Percentiles rank a stretch among this genome's conserved stretches.
Evolutionary conservation across 2,113 vertebrate species (phyloP).

Genomic region (Nipponia nippon): DNA sequence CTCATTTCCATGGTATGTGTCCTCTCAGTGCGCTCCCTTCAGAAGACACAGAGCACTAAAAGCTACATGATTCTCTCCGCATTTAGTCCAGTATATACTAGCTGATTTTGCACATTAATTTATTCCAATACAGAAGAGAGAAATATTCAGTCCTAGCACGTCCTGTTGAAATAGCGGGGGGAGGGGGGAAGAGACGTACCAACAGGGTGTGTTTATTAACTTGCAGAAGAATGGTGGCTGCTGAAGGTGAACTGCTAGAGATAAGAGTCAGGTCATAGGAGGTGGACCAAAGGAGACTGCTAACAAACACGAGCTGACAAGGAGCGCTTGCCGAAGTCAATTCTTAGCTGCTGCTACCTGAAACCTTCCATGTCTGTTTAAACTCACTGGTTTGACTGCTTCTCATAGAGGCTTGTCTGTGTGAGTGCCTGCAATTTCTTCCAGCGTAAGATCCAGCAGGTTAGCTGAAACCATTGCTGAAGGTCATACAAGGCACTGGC

Average conservation of each 20-base stretch:
- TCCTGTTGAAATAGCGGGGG: not conserved
- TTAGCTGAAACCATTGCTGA: not conserved
- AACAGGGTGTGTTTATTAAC: not conserved
- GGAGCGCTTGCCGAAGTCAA: not conserved
- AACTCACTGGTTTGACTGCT: not conserved
- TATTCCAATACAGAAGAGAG: not conserved
- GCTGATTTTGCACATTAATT: not conserved
- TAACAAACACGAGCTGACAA: not conserved
- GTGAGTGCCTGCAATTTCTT: not conserved
- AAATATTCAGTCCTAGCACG: not conserved
- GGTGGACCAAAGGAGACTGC: not conserved
- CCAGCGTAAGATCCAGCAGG: not conserved
- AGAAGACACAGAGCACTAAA: not conserved
- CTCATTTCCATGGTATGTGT: not conserved
- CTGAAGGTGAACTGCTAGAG: not conserved
- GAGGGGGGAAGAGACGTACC: accelerated
- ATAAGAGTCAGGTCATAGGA: not conserved
- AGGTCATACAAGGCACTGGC: not conserved
- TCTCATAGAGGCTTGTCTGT: not conserved
- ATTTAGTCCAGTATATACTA: not conserved
- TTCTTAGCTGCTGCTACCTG: not conserved
- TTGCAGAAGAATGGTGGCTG: not conserved
- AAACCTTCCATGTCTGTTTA: not conserved
- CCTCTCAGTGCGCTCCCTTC: not conserved
- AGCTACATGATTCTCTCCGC: not conserved